A percentile compares a stretch with the other conserved stretches of the same genome.
These are phyloP conservation scores for Leptinotarsa peninsularis DNA, from an alignment of 2,888 invertebrate genomes.

Conservation along the genomic window DNA sequence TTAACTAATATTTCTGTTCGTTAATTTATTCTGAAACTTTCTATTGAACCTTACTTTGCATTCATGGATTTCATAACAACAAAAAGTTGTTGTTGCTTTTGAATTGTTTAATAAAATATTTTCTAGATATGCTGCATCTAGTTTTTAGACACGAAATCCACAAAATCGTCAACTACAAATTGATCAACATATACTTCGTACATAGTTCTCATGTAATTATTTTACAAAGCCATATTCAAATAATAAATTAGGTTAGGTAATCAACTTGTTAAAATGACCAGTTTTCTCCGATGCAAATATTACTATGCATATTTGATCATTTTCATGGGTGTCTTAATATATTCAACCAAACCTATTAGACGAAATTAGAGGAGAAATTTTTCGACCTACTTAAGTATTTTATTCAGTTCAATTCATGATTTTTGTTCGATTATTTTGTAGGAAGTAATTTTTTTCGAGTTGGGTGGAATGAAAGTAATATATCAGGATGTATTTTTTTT, in stretches of 20 bases:
- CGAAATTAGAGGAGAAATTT: constrained; percentile 15
- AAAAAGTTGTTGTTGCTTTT: not conserved
- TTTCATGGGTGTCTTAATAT: constrained; percentile 18
- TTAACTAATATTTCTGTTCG: no score
- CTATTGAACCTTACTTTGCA: no score
- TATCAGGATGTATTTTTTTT: no score
- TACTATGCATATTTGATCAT: constrained; percentile 10
- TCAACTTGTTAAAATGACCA: constrained; percentile 3
- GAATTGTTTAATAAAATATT: not conserved
- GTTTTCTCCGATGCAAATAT: constrained; percentile 23
- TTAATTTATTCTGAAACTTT: no score
- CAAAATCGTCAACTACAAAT: not conserved
- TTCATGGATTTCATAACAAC: not conserved
- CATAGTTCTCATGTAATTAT: not conserved
- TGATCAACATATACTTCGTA: not conserved
- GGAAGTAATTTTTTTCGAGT: not conserved
- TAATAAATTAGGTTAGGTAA: constrained; percentile 2
- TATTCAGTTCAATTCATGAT: not conserved
- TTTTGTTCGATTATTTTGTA: not conserved
- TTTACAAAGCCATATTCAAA: constrained; percentile 1
- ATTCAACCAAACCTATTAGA: not conserved
- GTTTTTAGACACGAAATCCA: no score
- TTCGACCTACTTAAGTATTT: constrained; percentile 16
- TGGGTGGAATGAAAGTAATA: not conserved
- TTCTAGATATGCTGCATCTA: not conserved